phyloP scores from a whole-genome alignment of 2,797 vertebrate genomes.

The Pantherophis vulpinus region DNA sequence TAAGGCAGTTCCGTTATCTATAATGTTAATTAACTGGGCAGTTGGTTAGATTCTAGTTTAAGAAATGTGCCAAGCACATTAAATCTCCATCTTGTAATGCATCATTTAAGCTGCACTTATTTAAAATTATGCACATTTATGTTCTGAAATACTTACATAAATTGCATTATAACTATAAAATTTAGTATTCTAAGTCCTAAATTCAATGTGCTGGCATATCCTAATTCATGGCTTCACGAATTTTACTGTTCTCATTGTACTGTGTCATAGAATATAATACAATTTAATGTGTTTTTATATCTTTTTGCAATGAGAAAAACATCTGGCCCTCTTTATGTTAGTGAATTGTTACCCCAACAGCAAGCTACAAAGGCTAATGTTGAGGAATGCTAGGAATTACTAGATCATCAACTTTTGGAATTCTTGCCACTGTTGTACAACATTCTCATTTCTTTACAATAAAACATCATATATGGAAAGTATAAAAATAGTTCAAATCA shows the following conservation, averaged over 20 bases:
- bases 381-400: neutral
- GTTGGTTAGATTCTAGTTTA: neutral
- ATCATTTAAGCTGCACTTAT: neutral
- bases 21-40: neutral
- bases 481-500: neutral
- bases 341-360: neutral
- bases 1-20: neutral
- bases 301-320: neutral
- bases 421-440: neutral
- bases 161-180: neutral
- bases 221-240: neutral
- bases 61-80: neutral
- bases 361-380: neutral
- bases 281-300: neutral
- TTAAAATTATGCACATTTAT: neutral
- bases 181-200: neutral
- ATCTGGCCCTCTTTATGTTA: neutral
- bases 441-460: neutral
- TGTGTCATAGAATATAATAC: neutral
- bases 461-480: neutral
- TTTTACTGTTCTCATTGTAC: neutral
- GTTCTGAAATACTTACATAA: neutral
- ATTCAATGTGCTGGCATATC: neutral
- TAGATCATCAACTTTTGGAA: neutral
- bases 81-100: neutral